Evolutionary conservation across 1,140 invertebrate species (phyloP), one percentile per base, ranked within the genome.

Genomic region (Chrysomallon squamiferum): DNA sequence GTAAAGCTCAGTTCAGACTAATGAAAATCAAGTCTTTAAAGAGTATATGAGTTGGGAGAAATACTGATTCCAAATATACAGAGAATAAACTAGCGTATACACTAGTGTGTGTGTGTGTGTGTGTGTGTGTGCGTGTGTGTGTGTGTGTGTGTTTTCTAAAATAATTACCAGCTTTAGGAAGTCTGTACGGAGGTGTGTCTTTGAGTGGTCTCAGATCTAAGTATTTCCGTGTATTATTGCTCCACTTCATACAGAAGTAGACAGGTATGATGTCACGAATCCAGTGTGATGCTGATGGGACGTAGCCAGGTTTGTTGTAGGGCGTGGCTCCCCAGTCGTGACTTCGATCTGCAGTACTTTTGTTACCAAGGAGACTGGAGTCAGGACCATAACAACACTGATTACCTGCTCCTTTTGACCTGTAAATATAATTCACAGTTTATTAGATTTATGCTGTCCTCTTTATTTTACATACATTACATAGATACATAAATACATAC

Each of bases 381-480:
- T 95, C 92, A 78, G 92, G 93, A 80, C 97, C 94, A 78, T 98
- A 99, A 76, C 96, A 99, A 75, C 96, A 98, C 78, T 97, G 95
- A 80, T 98, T 96, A 61, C 96, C 96, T 1, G 95, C 92, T 54
- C 95, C 96, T 76, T 95, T 93, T 54, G 90, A 82, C 69, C 93
- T 94, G 74, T 32, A n/a, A 72, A 60, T 25, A 27, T 38, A 38
- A 38, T 15, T 15, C 6, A 38, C 35, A n/a, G n/a, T n/a, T n/a
- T n/a, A n/a, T n/a, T n/a, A n/a, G n/a, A n/a, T n/a, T n/a, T n/a
- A n/a, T n/a, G n/a, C n/a, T n/a, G n/a, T n/a, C n/a, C n/a, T n/a
- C n/a, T n/a, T n/a, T n/a, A n/a, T n/a, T n/a, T n/a, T n/a, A n/a
- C n/a, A n/a, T n/a, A n/a, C n/a, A n/a, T n/a, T n/a, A n/a, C n/a